Conservation (phyloP, 2,888 invertebrate species). For the Tipula lateralis region DNA sequence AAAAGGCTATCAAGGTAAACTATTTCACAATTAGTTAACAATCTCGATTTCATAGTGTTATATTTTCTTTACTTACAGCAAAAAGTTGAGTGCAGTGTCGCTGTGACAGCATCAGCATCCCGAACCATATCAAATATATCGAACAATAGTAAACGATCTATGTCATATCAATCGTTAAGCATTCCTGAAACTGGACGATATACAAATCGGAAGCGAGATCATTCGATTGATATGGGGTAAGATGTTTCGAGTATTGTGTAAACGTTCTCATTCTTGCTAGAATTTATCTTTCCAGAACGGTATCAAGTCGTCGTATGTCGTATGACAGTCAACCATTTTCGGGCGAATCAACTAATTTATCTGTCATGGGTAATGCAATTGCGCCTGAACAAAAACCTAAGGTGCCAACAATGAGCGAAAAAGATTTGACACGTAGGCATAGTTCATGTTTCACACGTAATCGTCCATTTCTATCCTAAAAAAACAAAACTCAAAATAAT, state of each 20-base stretch:
- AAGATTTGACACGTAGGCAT: conserved; percentile 51
- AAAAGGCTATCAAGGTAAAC: conserved; percentile 37
- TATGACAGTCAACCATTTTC: conserved; percentile 35
- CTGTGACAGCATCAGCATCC: conserved; percentile 36
- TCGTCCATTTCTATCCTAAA: conserved; percentile 5
- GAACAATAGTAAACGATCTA: conserved; percentile 35
- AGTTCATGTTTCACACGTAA: conserved; percentile 27
- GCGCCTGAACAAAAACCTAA: conserved; percentile 55
- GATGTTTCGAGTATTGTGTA: too few relatives aligned
- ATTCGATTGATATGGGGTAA: conserved; percentile 37
- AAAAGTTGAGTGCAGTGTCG: conserved; percentile 36
- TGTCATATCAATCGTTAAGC: conserved; percentile 36
- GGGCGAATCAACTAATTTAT: conserved; percentile 41
- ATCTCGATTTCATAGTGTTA: too few relatives aligned
- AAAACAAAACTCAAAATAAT: not conserved
- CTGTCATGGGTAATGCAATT: conserved; percentile 55
- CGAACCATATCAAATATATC: conserved; percentile 36
- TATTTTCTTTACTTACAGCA: not conserved
- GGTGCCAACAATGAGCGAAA: conserved; percentile 56
- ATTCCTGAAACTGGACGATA: conserved; percentile 31
- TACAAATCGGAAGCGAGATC: conserved; percentile 34
- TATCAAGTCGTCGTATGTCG: conserved; percentile 34
- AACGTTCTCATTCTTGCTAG: too few relatives aligned
- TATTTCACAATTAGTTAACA: too few relatives aligned
- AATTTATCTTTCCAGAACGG: conserved; percentile 33